phyloP scores from a whole-genome alignment of 2,888 invertebrate species.

The Ommatoiulus sabulosus region DNA sequence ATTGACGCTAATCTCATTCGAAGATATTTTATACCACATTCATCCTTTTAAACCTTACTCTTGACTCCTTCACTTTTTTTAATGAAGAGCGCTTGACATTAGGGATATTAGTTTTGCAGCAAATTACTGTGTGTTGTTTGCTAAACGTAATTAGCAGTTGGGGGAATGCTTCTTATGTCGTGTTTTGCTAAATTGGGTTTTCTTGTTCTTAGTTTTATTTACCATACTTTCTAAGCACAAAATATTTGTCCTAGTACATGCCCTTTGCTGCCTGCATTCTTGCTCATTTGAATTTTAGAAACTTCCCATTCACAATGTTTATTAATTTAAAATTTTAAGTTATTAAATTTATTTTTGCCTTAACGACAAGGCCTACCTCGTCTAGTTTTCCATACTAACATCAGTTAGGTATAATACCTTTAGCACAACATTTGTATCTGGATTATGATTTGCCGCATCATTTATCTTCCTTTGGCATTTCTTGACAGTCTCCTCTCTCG shows the following conservation, averaged over 20 bases:
- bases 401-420: background rate
- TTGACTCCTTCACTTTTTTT: no score
- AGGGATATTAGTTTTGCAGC: no score
- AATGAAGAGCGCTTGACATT: no score
- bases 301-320: background rate
- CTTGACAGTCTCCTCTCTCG: slow-evolving; percentile 27
- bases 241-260: background rate
- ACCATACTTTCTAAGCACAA: background rate
- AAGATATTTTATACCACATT: no score
- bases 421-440: background rate
- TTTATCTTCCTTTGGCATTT: slow-evolving; percentile 14
- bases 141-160: no score
- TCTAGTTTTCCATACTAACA: background rate
- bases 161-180: no score
- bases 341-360: background rate
- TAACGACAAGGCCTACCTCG: background rate
- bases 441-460: background rate
- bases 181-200: no score
- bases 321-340: background rate
- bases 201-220: background rate
- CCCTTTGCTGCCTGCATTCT: background rate
- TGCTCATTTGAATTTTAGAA: background rate
- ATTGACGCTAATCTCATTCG: no score
- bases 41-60: no score
- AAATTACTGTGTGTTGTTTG: no score